These are phyloP conservation scores for Wasmannia auropunctata DNA, from an alignment of 1,140 invertebrate genomes.

Conservation along the genomic window DNA sequence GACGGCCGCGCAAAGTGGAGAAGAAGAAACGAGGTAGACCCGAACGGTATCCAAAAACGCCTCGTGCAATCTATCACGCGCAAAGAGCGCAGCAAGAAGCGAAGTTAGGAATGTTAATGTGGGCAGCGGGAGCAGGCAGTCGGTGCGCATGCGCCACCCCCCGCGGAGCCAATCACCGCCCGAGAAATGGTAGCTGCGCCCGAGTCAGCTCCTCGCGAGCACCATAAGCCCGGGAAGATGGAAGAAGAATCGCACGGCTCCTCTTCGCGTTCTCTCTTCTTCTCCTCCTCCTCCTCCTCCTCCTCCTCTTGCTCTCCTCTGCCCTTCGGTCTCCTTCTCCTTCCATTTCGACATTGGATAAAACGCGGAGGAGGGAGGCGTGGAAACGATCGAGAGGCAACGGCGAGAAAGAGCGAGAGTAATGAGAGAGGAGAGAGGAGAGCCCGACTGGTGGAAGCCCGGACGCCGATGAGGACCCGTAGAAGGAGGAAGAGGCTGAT, in stretches of 20 bases:
- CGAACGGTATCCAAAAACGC: conserved; percentile 73
- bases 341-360: conserved; percentile 55
- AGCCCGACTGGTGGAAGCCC: conserved; percentile 36
- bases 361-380: conserved; percentile 54
- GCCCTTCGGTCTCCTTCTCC: conserved; percentile 1
- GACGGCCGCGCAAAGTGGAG: conserved; percentile 68
- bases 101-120: conserved; percentile 83
- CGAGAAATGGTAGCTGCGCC: conserved; percentile 83
- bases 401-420: conserved; percentile 48
- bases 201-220: conserved; percentile 78
- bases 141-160: conserved; percentile 82
- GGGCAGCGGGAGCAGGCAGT: conserved; percentile 74
- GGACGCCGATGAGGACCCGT: conserved; percentile 52
- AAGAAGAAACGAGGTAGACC: conserved; percentile 55
- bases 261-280: conserved; percentile 56
- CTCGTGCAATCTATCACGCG: conserved; percentile 81
- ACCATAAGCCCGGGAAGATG: conserved; percentile 70
- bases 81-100: conserved; percentile 81
- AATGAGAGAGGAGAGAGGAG: conserved; percentile 46
- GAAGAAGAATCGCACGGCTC: conserved; percentile 69
- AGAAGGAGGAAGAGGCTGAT: conserved; percentile 74
- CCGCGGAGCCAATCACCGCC: conserved; percentile 84
- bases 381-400: conserved; percentile 27
- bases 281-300: conserved; percentile 17
- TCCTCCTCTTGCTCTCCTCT: neutral